Conservation (phyloP, 2,113 vertebrate genomes). For the Takifugu flavidus region DNA sequence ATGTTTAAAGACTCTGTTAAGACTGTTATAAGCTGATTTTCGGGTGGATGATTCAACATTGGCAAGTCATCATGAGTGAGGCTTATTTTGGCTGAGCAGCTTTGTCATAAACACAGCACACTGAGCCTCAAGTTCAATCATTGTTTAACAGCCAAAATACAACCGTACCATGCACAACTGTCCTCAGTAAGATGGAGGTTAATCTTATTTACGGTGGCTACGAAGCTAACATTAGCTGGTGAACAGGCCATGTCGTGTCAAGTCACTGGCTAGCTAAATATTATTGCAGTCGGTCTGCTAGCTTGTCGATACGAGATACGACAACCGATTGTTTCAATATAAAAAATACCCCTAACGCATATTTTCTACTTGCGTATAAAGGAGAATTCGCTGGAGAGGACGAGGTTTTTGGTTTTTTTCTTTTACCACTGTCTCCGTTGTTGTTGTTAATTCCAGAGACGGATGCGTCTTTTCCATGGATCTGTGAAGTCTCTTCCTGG, state of each 20-base stretch:
- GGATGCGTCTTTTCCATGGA: constrained; percentile 38
- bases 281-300: constrained; percentile 15
- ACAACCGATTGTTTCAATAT: background rate
- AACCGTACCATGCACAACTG: background rate
- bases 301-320: constrained; percentile 9
- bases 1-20: too few relatives aligned
- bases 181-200: background rate
- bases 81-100: constrained; percentile 2
- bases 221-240: constrained; percentile 55
- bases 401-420: constrained; percentile 11
- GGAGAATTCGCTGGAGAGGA: constrained; percentile 3
- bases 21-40: too few relatives aligned
- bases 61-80: constrained; percentile 4
- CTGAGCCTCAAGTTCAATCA: background rate
- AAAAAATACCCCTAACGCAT: constrained; percentile 45
- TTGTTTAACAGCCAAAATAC: too few relatives aligned
- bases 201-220: constrained; percentile 36
- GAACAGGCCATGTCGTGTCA: constrained; percentile 66
- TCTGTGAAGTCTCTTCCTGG: constrained; percentile 49
- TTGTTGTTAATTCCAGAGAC: constrained; percentile 51
- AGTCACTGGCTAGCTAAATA: constrained; percentile 56
- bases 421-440: constrained; percentile 40
- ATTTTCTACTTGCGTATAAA: constrained; percentile 17
- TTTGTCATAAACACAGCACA: background rate
- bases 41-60: background rate